Base-by-base conservation (phyloP, 2,888 invertebrate species). In the Podabrus alpinus region DNA sequence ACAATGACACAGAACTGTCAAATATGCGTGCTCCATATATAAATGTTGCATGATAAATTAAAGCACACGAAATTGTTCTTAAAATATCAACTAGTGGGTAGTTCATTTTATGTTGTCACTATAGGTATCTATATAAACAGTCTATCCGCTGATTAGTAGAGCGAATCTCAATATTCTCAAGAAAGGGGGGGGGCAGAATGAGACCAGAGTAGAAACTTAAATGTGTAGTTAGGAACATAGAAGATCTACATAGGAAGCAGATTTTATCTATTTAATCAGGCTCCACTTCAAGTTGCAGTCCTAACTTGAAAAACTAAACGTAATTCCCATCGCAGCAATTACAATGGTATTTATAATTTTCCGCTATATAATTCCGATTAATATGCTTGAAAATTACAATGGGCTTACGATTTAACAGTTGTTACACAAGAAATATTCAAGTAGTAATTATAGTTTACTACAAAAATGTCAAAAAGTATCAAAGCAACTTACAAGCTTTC, bases 371-470 rank as follows among this genome's bases (percentile, higher is more conserved):
- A 64, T 64, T 64, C 21, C 21, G 62, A 45, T 45, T 45, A 45
- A 19, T 17, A 21, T 64, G 19, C 17, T 64, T 64, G 17, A 64
- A 64, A 64, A 64, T n/a, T 21, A 64, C 62, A 64, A 64, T 64
- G 62, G 62, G 62, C n/a, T 19, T 9, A 21, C 62, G 21, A 64
- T 64, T 64, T 64, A 64, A 64, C 21, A 64, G 62, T 21, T 19
- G 62, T 64, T 64, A 21, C 62, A 64, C 62, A 64, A 64, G 62
- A 64, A 64, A 64, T 19, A 64, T 45, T 45, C n/a, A n/a, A n/a
- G n/a, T 0, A n/a, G n/a, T n/a, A 45, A 45, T 45, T 45, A 45
- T 7, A 45, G 45, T n/a, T 45, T 45, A 45, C 45, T 45, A 9
- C 2, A n/a, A 45, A 45, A 45, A 45, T n/a, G 45, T 45, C n/a